These are phyloP conservation scores for Melitaea cinxia DNA, from an alignment of 1,140 invertebrate species.

Conservation along the genomic window DNA sequence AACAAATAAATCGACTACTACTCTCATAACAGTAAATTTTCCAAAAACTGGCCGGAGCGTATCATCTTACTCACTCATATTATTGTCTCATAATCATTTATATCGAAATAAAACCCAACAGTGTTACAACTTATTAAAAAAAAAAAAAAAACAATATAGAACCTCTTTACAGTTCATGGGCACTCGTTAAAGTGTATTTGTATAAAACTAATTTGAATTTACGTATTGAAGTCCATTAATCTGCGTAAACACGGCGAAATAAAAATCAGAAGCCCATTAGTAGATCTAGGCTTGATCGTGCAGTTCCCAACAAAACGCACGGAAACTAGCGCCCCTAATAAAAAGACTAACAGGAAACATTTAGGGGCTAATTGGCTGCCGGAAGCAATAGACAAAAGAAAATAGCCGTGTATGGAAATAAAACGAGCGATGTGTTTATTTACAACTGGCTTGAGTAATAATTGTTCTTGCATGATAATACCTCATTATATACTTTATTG, in stretches of 20 bases:
- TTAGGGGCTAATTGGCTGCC: constrained; percentile 5
- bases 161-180: no score
- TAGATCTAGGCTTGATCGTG: not conserved
- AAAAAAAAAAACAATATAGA: no score
- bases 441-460: no score
- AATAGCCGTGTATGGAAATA: not conserved
- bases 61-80: no score
- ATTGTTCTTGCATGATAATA: no score
- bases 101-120: no score
- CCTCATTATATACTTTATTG: no score
- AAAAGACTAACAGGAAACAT: constrained; percentile 2
- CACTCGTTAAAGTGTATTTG: not conserved
- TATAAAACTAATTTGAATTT: constrained; percentile 6
- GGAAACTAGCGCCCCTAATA: not conserved
- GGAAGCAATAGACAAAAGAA: not conserved
- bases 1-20: no score
- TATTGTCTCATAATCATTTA: no score
- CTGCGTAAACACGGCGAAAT: not conserved
- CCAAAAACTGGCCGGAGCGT: no score
- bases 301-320: not conserved
- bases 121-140: no score
- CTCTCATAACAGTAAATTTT: no score
- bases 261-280: not conserved
- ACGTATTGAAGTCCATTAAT: not conserved
- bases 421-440: not conserved